Evolutionary conservation across 2,797 vertebrate species (phyloP).

Genomic region (Falco naumanni): DNA sequence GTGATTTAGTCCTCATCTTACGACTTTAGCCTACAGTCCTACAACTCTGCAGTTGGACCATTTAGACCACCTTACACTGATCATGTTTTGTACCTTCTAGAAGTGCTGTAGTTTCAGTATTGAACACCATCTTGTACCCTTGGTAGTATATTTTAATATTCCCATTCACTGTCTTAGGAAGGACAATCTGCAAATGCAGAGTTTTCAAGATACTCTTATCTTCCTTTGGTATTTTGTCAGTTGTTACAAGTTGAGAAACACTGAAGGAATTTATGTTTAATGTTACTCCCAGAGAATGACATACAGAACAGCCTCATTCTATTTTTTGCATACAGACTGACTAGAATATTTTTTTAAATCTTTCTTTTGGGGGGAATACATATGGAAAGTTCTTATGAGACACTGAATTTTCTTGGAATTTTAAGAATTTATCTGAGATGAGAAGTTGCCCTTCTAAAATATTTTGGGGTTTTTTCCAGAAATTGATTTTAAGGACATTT

Average conservation of each 20-base stretch:
- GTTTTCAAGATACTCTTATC: neutral
- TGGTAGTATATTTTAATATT: neutral
- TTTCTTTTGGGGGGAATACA: neutral
- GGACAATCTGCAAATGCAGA: neutral
- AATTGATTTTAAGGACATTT: neutral
- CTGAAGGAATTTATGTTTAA: neutral
- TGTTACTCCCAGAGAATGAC: neutral
- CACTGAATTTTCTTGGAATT: neutral
- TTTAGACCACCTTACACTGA: neutral
- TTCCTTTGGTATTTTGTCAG: neutral
- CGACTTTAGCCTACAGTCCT: neutral
- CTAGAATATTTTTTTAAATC: neutral
- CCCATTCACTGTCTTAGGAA: neutral
- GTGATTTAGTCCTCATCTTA: neutral
- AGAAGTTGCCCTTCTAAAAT: neutral
- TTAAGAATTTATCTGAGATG: neutral
- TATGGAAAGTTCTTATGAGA: neutral
- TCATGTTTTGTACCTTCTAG: neutral
- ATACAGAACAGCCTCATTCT: neutral
- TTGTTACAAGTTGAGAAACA: neutral
- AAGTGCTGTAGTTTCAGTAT: neutral
- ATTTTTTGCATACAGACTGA: neutral
- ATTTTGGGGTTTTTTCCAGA: neutral
- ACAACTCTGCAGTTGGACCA: rapidly evolving
- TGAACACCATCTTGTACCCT: neutral